These are phyloP conservation scores for Chromis chromis DNA, from an alignment of 2,797 vertebrate genomes.

Conservation along the genomic window DNA sequence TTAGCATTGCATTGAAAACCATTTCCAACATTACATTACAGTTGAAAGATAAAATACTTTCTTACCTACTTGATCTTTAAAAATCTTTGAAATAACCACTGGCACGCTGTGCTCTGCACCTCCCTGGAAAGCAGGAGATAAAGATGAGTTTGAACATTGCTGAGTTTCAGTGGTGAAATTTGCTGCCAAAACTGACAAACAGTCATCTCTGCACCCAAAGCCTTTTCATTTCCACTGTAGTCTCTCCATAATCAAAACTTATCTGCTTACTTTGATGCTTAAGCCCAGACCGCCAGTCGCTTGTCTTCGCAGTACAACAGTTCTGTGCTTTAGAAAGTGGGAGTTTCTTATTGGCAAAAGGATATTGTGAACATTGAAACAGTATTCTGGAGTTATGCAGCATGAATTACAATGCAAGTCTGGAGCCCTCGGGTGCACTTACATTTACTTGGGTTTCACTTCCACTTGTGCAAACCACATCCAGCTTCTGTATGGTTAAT, in stretches of 20 bases:
- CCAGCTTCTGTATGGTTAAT: conserved; percentile 93
- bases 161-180: conserved; percentile 9
- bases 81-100: conserved; percentile 96
- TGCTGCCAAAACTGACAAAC: conserved; percentile 38
- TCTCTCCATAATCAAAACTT: conserved; percentile 49
- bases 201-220: conserved; percentile 43
- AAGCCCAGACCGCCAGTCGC: conserved; percentile 92
- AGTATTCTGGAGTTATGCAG: conserved; percentile 39
- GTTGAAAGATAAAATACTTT: conserved; percentile 29
- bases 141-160: conserved; percentile 6
- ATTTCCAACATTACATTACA: neutral
- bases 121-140: conserved; percentile 86
- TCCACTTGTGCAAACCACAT: conserved; percentile 90
- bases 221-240: conserved; percentile 47
- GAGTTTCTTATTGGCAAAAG: conserved; percentile 86
- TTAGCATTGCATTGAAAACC: neutral
- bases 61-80: conserved; percentile 97
- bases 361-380: conserved; percentile 66
- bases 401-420: conserved; percentile 42
- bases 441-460: conserved; percentile 89
- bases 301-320: conserved; percentile 94
- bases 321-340: conserved; percentile 98
- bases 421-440: conserved; percentile 83
- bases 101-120: conserved; percentile 95
- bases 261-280: conserved; percentile 93